These are phyloP conservation scores for Archocentrus centrarchus DNA, from an alignment of 2,113 vertebrate genomes.

Conservation along the genomic window DNA sequence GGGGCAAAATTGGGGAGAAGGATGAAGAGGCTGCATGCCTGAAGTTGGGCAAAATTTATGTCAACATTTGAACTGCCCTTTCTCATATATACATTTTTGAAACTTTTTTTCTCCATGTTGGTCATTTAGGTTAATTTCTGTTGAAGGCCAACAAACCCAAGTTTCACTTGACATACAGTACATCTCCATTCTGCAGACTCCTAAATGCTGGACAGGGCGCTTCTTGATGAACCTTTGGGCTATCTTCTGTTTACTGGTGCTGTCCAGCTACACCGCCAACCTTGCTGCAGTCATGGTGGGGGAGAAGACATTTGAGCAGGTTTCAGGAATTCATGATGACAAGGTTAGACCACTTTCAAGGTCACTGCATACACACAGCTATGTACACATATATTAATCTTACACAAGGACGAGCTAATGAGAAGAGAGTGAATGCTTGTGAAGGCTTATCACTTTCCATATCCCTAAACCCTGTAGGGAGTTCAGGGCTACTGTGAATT, in stretches of 20 bases:
- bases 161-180: neutral
- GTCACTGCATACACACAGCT: conserved; percentile 13
- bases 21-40: neutral
- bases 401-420: conserved; percentile 62
- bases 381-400: conserved; percentile 37
- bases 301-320: conserved; percentile 94
- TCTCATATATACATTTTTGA: neutral
- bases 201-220: conserved; percentile 95
- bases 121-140: conserved; percentile 1
- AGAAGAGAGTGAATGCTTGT: conserved; percentile 53
- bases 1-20: neutral
- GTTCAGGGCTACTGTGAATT: conserved; percentile 29
- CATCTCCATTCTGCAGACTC: conserved; percentile 76
- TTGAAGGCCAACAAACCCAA: neutral
- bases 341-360: conserved; percentile 83
- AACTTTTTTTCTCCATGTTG: neutral
- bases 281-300: conserved; percentile 97
- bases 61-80: neutral
- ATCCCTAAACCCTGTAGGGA: conserved; percentile 36
- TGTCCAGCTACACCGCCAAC: conserved; percentile 98
- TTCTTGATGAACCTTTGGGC: conserved; percentile 99
- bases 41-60: neutral
- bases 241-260: conserved; percentile 97
- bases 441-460: conserved; percentile 45
- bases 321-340: conserved; percentile 94